A percentile compares a stretch with the other conserved stretches of the same genome.
phyloP scores from a whole-genome alignment of 2,797 vertebrate species.

The Semotilus atromaculatus region DNA sequence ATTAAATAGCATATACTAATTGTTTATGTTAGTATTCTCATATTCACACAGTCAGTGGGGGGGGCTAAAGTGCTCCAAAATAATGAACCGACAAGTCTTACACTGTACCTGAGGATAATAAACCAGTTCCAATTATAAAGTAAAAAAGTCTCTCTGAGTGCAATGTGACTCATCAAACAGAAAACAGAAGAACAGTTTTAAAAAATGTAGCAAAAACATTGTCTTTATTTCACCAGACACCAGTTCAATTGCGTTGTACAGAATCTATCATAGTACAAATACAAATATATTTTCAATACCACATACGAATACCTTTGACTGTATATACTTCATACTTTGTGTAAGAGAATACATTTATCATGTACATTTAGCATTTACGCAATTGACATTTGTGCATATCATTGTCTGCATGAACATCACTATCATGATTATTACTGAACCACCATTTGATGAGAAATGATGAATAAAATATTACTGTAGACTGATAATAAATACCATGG shows the following conservation, averaged over 20 bases:
- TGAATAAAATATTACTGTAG: conserved; percentile 41
- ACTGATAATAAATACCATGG: conserved; percentile 32
- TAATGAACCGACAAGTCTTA: background rate
- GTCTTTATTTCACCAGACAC: conserved; percentile 72
- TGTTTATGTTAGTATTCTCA: background rate
- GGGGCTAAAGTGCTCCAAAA: conserved; percentile 9
- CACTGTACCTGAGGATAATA: background rate
- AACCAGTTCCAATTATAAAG: background rate
- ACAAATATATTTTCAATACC: conserved; percentile 79
- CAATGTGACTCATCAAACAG: background rate
- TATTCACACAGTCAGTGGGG: background rate
- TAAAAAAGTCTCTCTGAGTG: background rate
- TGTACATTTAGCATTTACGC: conserved; percentile 66
- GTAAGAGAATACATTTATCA: conserved; percentile 65
- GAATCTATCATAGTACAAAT: conserved; percentile 75
- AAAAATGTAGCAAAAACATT: conserved; percentile 68
- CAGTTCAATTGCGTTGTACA: conserved; percentile 75
- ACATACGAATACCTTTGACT: conserved; percentile 72
- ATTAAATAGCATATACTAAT: background rate
- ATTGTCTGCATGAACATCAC: conserved; percentile 54
- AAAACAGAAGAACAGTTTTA: conserved; percentile 6
- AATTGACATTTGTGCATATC: conserved; percentile 64
- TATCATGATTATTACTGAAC: conserved; percentile 58
- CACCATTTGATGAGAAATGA: conserved; percentile 51
- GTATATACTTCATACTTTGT: conserved; percentile 60